Percentiles rank a stretch among this genome's conserved stretches.
Evolutionary conservation across 2,888 invertebrate species (phyloP).

Genomic region (Chironomus tentans): DNA sequence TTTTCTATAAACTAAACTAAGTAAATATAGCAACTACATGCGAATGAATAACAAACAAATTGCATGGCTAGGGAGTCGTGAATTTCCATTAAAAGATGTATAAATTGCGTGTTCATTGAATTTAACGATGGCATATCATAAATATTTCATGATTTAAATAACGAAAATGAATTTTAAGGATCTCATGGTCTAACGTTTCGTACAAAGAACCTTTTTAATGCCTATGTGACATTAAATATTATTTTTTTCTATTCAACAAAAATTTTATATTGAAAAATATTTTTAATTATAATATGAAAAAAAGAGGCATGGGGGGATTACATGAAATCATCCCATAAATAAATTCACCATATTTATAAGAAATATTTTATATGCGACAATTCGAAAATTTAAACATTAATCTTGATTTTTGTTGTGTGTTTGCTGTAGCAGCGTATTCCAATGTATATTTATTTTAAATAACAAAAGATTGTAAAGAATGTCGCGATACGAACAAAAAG

Average conservation of each 20-base stretch:
- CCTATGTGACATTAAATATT: too few species aligned
- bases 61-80: constrained; percentile 20
- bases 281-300: background rate
- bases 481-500: background rate
- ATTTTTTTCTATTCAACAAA: background rate
- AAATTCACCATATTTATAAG: too few species aligned
- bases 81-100: constrained; percentile 18
- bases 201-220: background rate
- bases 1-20: constrained; percentile 1
- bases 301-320: background rate
- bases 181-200: too few species aligned
- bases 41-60: constrained; percentile 19
- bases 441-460: too few species aligned
- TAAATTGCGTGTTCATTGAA: constrained; percentile 26
- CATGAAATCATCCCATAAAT: too few species aligned
- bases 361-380: too few species aligned
- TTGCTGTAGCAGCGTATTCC: too few species aligned
- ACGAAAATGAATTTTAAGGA: too few species aligned
- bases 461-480: background rate
- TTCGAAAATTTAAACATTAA: background rate
- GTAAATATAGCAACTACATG: background rate
- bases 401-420: background rate
- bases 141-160: constrained; percentile 22
- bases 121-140: constrained; percentile 22
- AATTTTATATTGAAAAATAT: background rate